phyloP scores from a whole-genome alignment of 2,113 vertebrate species.

The Zosterops japonicus region DNA sequence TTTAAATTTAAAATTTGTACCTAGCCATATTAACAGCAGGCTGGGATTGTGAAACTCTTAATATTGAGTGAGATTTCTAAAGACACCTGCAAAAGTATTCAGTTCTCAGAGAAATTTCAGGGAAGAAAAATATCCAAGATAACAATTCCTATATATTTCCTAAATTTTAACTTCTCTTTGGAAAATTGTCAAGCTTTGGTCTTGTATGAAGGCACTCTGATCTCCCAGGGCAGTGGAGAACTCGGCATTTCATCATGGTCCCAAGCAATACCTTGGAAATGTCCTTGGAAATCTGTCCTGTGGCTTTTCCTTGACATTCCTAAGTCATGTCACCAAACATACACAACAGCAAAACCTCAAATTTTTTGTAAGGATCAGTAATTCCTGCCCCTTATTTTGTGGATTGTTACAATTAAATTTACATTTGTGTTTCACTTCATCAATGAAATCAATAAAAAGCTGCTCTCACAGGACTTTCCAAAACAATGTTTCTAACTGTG shows the following conservation, averaged over 20 bases:
- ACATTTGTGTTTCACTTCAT: not conserved
- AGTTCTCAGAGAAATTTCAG: not conserved
- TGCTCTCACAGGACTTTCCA: not conserved
- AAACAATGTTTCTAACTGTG: not conserved
- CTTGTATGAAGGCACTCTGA: not conserved
- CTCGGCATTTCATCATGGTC: not conserved
- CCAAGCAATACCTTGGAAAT: not conserved
- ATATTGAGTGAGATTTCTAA: not conserved
- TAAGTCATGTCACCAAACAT: not conserved
- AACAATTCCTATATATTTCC: not conserved
- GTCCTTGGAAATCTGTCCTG: not conserved
- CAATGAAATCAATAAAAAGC: not conserved
- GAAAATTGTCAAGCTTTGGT: not conserved
- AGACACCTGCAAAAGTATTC: not conserved
- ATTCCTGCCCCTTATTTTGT: not conserved
- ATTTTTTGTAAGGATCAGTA: not conserved
- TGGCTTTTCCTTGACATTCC: not conserved
- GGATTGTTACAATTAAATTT: not conserved
- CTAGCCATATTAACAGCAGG: not conserved
- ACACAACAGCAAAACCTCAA: accelerated
- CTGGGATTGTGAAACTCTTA: not conserved
- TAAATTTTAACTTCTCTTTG: not conserved
- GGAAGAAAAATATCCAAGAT: not conserved
- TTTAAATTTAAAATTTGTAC: not conserved
- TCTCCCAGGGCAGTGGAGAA: not conserved